A percentile compares a stretch with the other conserved stretches of the same genome.
phyloP scores from a whole-genome alignment of 2,888 invertebrate species.

The Pecten maximus region DNA sequence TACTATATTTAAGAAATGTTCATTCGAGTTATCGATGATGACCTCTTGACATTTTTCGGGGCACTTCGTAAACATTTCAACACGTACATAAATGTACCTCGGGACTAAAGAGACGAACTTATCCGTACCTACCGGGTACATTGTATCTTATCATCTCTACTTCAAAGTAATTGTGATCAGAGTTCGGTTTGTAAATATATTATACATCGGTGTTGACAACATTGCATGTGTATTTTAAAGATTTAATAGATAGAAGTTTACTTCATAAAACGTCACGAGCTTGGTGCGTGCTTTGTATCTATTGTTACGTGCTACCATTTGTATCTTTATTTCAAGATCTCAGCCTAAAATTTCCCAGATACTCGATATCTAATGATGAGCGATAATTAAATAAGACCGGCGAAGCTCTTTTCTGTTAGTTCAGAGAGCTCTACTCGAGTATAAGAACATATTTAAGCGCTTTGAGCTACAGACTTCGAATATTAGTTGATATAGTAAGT shows the following conservation, averaged over 20 bases:
- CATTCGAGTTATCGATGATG: neutral
- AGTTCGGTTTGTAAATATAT: conserved; percentile 35
- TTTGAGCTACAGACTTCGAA: neutral
- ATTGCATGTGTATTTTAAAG: conserved; percentile 38
- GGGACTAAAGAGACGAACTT: neutral
- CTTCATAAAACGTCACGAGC: neutral
- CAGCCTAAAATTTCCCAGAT: neutral
- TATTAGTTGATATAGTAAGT: neutral
- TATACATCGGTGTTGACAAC: conserved; percentile 41
- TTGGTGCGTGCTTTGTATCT: neutral
- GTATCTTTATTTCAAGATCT: neutral
- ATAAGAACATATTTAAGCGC: neutral
- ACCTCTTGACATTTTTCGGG: neutral
- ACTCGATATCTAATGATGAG: neutral
- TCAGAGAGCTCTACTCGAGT: neutral
- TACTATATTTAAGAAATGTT: no score
- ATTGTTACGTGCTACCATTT: neutral
- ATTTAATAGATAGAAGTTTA: conserved; percentile 10
- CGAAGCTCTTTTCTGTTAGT: neutral
- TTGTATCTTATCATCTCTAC: neutral
- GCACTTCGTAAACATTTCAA: neutral
- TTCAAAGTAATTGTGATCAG: conserved; percentile 26
- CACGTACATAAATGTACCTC: neutral
- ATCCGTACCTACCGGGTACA: neutral
- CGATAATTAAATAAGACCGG: neutral